Base-by-base conservation (phyloP, 2,888 invertebrate genomes). In the Incurvaria masculella region DNA sequence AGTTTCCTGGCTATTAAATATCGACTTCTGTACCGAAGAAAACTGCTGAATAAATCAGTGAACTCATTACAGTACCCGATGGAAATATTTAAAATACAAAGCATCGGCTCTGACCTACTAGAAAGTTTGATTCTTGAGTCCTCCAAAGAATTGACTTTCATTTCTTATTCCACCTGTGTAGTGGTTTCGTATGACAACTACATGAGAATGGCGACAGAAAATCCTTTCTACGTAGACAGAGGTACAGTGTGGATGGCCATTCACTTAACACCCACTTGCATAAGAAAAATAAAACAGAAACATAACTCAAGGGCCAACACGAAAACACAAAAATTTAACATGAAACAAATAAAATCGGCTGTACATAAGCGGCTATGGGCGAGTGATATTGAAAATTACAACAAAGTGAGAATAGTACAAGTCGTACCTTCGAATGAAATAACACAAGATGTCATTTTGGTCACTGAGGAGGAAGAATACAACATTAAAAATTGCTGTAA, bases 221-320 rank as follows among this genome's bases (percentile, higher is more conserved):
- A 79, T 55, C 62, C 79, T 51, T 79, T 76, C 55, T 79, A 76
- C 53, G 55, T 68, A 51, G 79, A 79, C 54, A 69, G 71, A 58
- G 72, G 69, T 45, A 62, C 75, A 6, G 55, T 79, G 19, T 79
- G 79, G 79, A 59, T 76, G 14, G 63, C 65, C 21, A 51, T 74
- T 52, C 74, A 69, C 55, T 54, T 78, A 53, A 56, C 66, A 27
- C 54, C 61, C 45, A 61, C 64, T 23, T 59, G 55, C 38, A 72
- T 63, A 60, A 65, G 52, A 50, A 68, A 63, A 53, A 55, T 61
- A 48, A 62, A 62, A 56, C 55, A 63, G 3, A 62, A 54, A 41
- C 42, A 46, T 6, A 49, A 55, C 21, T 56, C 53, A 48, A 56
- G 55, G 26, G 57, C 51, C 51, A 60, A 61, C 47, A 57, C 51